Evolutionary conservation across 2,888 invertebrate genomes (phyloP), one percentile per base, ranked within the genome.

Genomic region (Thelaira solivaga): DNA sequence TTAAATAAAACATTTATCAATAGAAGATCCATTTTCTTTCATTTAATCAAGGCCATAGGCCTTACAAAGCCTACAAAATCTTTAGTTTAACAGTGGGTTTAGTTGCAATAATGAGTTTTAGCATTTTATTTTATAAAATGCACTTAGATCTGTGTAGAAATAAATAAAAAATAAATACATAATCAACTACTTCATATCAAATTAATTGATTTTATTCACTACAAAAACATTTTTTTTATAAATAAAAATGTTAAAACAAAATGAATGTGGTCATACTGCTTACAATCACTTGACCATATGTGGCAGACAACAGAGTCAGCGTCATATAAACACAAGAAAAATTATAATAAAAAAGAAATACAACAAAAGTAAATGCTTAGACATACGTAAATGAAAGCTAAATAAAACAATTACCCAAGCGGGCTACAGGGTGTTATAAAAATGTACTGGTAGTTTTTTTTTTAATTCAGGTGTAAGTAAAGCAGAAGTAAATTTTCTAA

Each of bases 211-310:
- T 34, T 59, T 55, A 39, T 53, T 62, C 47, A 76, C 75, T 57
- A 51, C 20, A 51, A 51, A 3, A 51, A 20, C 36, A 53, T 24
- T 8, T 16, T 36, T 43, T 34, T 45, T 31, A 26, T 36, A 29
- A 47, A 57, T 57, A 34, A 22, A 59, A n/a, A 20, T 11, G 16
- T 34, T 22, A 45, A 68, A 41, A 43, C 53, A 39, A 69, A 41
- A 36, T 45, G 45, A 47, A 69, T 67, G 51, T 62, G 41, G 72
- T 71, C 45, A 51, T 53, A 34, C 53, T 24, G 13, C 36, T 57
- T 18, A 75, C 39, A 53, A 49, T 55, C 65, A 61, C 61, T 67
- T 76, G 65, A 41, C 76, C 76, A 72, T 72, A 72, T 67, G 34
- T 22, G 76, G 72, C 43, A 45, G 36, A 4, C 41, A n/a, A 65